Percentiles rank a stretch among this genome's conserved stretches.
Evolutionary conservation across 1,140 invertebrate species (phyloP).

Genomic region (Rhagoletis pomonella): DNA sequence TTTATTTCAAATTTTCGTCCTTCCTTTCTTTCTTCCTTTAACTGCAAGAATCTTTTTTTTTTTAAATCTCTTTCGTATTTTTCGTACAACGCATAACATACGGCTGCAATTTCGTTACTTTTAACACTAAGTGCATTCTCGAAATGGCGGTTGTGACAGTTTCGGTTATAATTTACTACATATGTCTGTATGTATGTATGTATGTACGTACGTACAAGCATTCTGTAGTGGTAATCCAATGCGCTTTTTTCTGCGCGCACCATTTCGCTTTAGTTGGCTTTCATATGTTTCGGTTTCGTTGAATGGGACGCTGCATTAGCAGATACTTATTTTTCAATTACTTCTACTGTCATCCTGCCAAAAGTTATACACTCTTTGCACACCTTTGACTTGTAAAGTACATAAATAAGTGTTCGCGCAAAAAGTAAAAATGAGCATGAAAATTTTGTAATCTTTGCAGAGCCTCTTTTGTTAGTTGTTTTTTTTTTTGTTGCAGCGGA

Average conservation of each 20-base stretch:
- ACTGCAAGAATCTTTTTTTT: background rate
- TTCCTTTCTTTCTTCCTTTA: background rate
- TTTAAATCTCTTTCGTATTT: too few relatives aligned
- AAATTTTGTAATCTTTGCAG: too few relatives aligned
- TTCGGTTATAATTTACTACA: conserved; percentile 8
- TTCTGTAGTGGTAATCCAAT: background rate
- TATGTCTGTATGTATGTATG: background rate
- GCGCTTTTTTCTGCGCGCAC: background rate
- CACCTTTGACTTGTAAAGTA: background rate
- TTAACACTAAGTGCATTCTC: background rate
- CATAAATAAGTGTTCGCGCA: background rate
- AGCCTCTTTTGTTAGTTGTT: too few relatives aligned
- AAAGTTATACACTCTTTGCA: background rate
- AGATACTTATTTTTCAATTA: conserved; percentile 34
- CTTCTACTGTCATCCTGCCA: conserved; percentile 15
- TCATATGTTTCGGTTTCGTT: background rate
- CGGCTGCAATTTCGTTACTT: background rate
- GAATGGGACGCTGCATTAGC: background rate
- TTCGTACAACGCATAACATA: background rate
- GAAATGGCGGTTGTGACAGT: background rate
- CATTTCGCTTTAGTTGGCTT: background rate
- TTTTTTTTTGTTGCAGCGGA: too few relatives aligned
- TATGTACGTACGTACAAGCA: background rate
- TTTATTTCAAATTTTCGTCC: background rate
- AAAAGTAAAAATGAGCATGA: background rate